Evolutionary conservation across 2,888 invertebrate species (phyloP).

Genomic region (Notodonta dromedarius): DNA sequence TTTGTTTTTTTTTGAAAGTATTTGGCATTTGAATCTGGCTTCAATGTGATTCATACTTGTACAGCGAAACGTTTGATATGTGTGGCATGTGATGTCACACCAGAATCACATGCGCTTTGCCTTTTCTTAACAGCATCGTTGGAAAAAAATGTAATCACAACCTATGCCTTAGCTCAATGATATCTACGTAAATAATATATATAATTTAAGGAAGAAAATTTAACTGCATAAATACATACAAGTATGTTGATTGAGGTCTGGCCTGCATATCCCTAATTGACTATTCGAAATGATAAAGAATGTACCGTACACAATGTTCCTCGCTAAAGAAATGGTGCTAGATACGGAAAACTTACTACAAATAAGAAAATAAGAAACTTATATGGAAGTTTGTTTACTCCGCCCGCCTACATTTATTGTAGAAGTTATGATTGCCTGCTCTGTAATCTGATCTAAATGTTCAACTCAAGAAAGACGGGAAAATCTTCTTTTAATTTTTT

Average conservation of each 20-base stretch:
- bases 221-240: too few species aligned
- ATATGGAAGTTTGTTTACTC: conserved; percentile 26
- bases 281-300: conserved; percentile 3
- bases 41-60: too few species aligned
- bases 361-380: conserved; percentile 16
- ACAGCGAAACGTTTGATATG: too few species aligned
- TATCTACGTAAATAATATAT: too few species aligned
- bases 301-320: neutral
- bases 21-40: neutral
- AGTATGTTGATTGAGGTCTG: too few species aligned
- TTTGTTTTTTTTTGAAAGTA: neutral
- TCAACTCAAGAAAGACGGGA: conserved; percentile 15
- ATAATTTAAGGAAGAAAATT: too few species aligned
- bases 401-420: conserved; percentile 46
- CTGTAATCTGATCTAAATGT: conserved; percentile 46
- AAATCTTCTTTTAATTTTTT: conserved; percentile 2
- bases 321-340: neutral
- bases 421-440: conserved; percentile 53
- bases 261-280: too few species aligned
- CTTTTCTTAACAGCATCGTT: too few species aligned
- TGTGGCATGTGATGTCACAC: too few species aligned
- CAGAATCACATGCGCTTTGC: too few species aligned
- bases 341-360: conserved; percentile 8
- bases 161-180: too few species aligned
- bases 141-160: too few species aligned